phyloP scores from a whole-genome alignment of 2,888 invertebrate genomes.

The Liopterus haemorrhoidalis region DNA sequence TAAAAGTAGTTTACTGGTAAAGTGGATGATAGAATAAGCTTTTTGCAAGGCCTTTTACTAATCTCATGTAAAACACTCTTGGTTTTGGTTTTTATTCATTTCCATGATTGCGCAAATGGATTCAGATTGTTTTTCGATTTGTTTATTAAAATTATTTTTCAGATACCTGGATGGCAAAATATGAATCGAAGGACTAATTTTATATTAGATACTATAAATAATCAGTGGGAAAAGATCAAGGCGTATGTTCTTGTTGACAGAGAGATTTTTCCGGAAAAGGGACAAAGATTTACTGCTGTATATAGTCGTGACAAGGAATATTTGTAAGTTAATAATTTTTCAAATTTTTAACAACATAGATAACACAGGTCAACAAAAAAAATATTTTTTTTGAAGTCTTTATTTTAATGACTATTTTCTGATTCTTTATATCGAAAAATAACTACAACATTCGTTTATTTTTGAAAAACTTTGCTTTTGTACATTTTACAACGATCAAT shows the following conservation, averaged over 20 bases:
- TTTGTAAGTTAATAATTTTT: conserved; percentile 57
- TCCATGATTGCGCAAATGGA: conserved; percentile 5
- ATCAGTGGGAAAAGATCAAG: conserved; percentile 54
- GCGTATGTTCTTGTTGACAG: conserved; percentile 61
- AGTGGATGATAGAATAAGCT: too few relatives aligned
- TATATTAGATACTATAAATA: conserved; percentile 52
- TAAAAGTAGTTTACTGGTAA: conserved; percentile 33
- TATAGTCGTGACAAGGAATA: conserved; percentile 90
- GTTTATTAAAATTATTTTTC: conserved; percentile 30
- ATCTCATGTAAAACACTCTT: too few relatives aligned
- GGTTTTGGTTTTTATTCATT: conserved; percentile 2
- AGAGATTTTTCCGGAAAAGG: conserved; percentile 66
- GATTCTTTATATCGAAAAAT: too few relatives aligned
- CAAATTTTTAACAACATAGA: conserved; percentile 8
- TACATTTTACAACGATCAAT: too few relatives aligned
- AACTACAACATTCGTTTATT: too few relatives aligned
- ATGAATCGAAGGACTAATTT: conserved; percentile 57
- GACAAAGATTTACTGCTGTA: conserved; percentile 77
- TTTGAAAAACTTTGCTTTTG: too few relatives aligned
- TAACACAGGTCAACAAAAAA: conserved; percentile 11
- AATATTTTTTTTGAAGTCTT: conserved; percentile 18
- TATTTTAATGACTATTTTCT: too few relatives aligned
- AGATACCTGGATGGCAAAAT: conserved; percentile 59
- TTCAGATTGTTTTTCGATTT: too few relatives aligned
- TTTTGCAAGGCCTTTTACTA: too few relatives aligned